A percentile compares a stretch with the other conserved stretches of the same genome.
Evolutionary conservation across 2,797 vertebrate species (phyloP).

Genomic region (Pangasius krempfi): DNA sequence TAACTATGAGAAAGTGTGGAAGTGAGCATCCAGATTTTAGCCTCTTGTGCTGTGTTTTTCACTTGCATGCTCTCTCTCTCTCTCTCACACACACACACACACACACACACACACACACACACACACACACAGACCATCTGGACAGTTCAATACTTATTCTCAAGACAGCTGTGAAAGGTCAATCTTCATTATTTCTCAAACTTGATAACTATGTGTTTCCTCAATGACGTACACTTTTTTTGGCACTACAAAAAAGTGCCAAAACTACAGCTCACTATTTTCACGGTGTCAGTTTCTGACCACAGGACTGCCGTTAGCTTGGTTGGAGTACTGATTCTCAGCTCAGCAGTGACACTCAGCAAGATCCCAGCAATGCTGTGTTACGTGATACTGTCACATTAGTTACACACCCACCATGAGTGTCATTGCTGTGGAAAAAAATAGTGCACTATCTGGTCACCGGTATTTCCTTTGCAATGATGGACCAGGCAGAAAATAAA

Average conservation of each 20-base stretch:
- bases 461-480: not conserved
- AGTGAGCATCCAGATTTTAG: constrained; percentile 61
- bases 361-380: not conserved
- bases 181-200: not conserved
- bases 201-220: not conserved
- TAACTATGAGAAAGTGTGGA: constrained; percentile 59
- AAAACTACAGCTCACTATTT: not conserved
- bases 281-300: not conserved
- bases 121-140: constrained; percentile 39
- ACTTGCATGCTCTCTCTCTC: not conserved
- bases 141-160: constrained; percentile 5
- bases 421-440: not conserved
- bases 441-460: not conserved
- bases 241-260: too few species aligned
- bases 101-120: constrained; percentile 32
- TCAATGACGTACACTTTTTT: not conserved
- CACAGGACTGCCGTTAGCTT: not conserved
- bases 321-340: not conserved
- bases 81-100: not conserved
- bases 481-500: not conserved
- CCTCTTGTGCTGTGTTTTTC: not conserved
- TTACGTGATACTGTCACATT: not conserved
- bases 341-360: too few species aligned
- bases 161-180: not conserved
- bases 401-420: not conserved